Base-by-base conservation (phyloP, 2,888 invertebrate genomes). In the Amiota minor region DNA sequence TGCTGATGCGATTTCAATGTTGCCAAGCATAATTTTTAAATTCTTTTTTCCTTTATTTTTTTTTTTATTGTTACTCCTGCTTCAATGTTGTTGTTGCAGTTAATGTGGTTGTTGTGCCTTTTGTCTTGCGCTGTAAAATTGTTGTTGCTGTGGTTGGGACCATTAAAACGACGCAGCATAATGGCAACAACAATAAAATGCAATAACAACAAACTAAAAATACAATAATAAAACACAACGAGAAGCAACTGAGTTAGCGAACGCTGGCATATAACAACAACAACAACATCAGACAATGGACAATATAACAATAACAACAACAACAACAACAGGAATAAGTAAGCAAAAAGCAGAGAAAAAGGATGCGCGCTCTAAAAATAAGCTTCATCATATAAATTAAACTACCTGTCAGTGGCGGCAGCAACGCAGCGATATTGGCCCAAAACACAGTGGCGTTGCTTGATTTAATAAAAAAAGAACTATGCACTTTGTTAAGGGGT, bases 161-260 rank as follows among this genome's bases (percentile, higher is more conserved):
- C 81, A 81, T 87, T 87, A 86, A 82, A 87, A 83, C 79, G 84
- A 85, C 83, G 82, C 84, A 84, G 83, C 86, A 84, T 84, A 84
- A 84, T 84, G 85, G 81, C 81, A 82, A 78, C 81, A 84, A 79
- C 82, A 78, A 70, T 72, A 72, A 72, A 72, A 72, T 65, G 49
- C 50, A 68, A 53, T 18, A 11, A 50, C 18, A 18, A 49, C 11
- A 61, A 20, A 23, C 23, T 9, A 20, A 35, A 61, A 12, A 55
- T 47, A 73, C n/a, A 49, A 70, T n/a, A 61, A 53, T 16, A 35
- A 59, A 14, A 64, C 74, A 23, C 64, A 55, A 20, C 35, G 10
- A 73, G 55, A 47, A 64, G 46, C 71, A 70, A 73, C 35, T 45
- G 16, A 45, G 45, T 14, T 59, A 11, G 62, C 23, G 59, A 59